Conservation (phyloP, 2,797 vertebrate species). For the Fratercula arctica region DNA sequence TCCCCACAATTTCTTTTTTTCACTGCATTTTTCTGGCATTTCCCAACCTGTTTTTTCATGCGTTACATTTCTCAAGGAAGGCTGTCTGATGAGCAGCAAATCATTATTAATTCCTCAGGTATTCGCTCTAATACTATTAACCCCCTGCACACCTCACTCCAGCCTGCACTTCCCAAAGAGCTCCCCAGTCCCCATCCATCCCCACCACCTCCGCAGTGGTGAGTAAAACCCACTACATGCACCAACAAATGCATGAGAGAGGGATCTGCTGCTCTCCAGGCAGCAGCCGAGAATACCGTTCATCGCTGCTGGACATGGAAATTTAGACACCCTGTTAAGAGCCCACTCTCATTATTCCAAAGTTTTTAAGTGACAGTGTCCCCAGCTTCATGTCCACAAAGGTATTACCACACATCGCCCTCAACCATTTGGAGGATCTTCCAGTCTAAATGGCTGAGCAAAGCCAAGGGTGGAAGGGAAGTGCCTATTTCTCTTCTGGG, state of each 20-base stretch:
- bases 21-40: slow-evolving; percentile 37
- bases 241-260: background rate
- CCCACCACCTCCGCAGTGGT: background rate
- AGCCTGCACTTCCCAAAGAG: background rate
- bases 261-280: background rate
- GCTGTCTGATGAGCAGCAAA: slow-evolving; percentile 47
- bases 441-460: background rate
- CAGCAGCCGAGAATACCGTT: rapidly evolving
- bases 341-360: background rate
- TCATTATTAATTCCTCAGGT: slow-evolving; percentile 62
- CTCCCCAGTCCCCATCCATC: background rate
- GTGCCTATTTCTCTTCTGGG: background rate
- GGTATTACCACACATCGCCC: too few relatives aligned
- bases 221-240: background rate
- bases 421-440: background rate
- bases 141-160: background rate
- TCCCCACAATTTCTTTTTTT: background rate
- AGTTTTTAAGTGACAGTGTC: background rate
- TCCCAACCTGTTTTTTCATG: slow-evolving; percentile 64
- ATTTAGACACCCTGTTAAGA: background rate
- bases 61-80: background rate
- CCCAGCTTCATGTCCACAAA: rapidly evolving
- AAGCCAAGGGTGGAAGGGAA: background rate
- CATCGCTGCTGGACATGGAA: background rate
- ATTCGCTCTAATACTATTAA: slow-evolving; percentile 11